Conservation (phyloP, 2,113 vertebrate species). For the Osmerus mordax region DNA sequence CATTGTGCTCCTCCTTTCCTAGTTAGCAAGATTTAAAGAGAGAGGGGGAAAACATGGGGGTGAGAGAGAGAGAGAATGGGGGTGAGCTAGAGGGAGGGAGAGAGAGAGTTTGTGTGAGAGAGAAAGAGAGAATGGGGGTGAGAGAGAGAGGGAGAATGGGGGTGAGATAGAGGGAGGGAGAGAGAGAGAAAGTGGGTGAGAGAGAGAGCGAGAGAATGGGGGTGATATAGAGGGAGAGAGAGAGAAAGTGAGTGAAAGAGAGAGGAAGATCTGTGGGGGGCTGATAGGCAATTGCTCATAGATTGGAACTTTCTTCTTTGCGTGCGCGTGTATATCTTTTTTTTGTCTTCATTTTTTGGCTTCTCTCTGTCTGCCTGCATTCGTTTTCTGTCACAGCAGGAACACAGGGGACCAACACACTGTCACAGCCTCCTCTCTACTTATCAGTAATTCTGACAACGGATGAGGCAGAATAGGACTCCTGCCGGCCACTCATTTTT, state of each 20-base stretch:
- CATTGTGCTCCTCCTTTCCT: constrained; percentile 37
- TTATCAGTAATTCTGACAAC: constrained; percentile 36
- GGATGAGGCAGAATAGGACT: constrained; percentile 32
- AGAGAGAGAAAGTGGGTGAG: neutral
- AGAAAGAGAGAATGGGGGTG: neutral
- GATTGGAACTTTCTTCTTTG: constrained; percentile 40
- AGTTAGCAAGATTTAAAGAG: constrained; percentile 50
- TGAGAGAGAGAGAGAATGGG: constrained; percentile 29
- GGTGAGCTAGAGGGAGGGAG: neutral
- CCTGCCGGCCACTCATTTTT: constrained; percentile 29
- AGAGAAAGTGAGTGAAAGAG: neutral
- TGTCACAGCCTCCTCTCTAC: constrained; percentile 41
- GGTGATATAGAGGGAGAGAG: neutral
- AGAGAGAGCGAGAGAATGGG: neutral
- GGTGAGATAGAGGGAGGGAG: neutral
- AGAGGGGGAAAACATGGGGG: constrained; percentile 29
- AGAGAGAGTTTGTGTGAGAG: neutral
- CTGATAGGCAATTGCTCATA: constrained; percentile 33
- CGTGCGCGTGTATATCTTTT: constrained; percentile 3
- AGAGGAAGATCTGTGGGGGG: neutral
- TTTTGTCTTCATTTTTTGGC: neutral
- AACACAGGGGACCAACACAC: constrained; percentile 47
- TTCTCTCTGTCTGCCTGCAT: constrained; percentile 49
- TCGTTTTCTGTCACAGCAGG: constrained; percentile 59
- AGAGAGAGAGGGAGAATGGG: neutral